Evolutionary conservation across 2,113 vertebrate genomes (phyloP), one percentile per base, ranked within the genome.

Genomic region (Nettapus auritus): DNA sequence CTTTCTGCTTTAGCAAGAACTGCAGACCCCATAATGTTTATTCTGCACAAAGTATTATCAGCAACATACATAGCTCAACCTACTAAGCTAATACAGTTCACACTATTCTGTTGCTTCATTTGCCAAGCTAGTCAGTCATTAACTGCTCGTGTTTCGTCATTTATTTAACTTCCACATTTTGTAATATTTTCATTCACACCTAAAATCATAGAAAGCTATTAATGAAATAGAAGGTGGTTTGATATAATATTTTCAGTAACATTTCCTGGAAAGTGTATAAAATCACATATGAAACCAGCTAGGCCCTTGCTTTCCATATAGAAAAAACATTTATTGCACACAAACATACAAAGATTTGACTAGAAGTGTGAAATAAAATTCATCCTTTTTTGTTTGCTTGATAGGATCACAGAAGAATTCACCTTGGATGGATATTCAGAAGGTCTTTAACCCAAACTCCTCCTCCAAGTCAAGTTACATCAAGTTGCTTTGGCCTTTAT

Each of bases 111-210:
- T 53, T 82, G 50, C 48, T 79, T 76, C 86, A 44, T 71, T 84
- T 87, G 93, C 88, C 94, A 97, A 89, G 13, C 62, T 91, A 64
- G 56, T 63, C 88, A 57, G 52, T 76, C 86, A 90, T 93, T 95
- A 94, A 88, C 53, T 7, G 16, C 34, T 86, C 83, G 40, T 88
- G 76, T 93, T 93, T 79, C 14, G 1, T 92, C 69, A 94, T 95
- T 90, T 95, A 83, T 93, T 97, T 94, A 84, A 94, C 71, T 96
- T 93, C 69, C 66, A 82, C 73, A 81, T 90, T 94, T 93, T 83
- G 62, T 80, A 94, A 89, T 95, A 94, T 95, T 94, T 94, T 94
- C 53, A 90, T 95, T 96, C 2, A 4, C 79, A 93, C 88, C 68
- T 88, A 88, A 93, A 91, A 81, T 70, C 85, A 93, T 57, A 79